Percentiles rank a stretch among this genome's conserved stretches.
Conservation (phyloP, 1,140 invertebrate genomes). For the Prorops nasuta region DNA sequence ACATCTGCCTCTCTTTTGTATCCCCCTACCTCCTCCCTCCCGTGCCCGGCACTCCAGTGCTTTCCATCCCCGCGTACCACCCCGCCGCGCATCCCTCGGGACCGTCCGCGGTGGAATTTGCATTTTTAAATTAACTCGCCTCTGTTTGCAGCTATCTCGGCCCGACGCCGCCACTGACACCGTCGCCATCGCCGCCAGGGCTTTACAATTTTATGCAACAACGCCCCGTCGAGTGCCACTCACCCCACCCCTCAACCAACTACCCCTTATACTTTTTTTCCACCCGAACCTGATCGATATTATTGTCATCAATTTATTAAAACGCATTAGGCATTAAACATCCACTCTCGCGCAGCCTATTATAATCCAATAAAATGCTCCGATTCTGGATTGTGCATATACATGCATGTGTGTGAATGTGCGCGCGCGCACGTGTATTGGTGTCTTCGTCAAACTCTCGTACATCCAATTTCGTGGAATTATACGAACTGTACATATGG, state of each 20-base stretch:
- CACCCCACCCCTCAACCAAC: neutral
- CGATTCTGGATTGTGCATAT: too few species aligned
- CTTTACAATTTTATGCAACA: slow-evolving; percentile 57
- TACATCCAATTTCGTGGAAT: too few species aligned
- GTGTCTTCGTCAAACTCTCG: too few species aligned
- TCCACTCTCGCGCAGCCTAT: too few species aligned
- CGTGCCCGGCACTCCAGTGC: too few species aligned
- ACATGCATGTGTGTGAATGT: too few species aligned
- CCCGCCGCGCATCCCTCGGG: slow-evolving; percentile 5
- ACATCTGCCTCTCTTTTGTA: neutral
- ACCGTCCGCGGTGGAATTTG: slow-evolving; percentile 46
- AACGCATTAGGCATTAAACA: too few species aligned
- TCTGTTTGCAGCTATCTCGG: slow-evolving; percentile 57
- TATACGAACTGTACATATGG: too few species aligned
- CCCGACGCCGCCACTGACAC: slow-evolving; percentile 16
- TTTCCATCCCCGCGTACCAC: too few species aligned
- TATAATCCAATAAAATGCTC: too few species aligned
- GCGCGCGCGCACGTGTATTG: too few species aligned
- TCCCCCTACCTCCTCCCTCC: slow-evolving; percentile 9
- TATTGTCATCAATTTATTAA: slow-evolving; percentile 22
- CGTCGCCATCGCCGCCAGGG: slow-evolving; percentile 26
- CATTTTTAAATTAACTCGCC: slow-evolving; percentile 59
- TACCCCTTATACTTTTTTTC: slow-evolving; percentile 6
- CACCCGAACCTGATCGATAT: slow-evolving; percentile 17
- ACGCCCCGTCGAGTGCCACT: slow-evolving; percentile 21